Conservation (phyloP, 2,888 invertebrate genomes). For the Rutpela maculata region DNA sequence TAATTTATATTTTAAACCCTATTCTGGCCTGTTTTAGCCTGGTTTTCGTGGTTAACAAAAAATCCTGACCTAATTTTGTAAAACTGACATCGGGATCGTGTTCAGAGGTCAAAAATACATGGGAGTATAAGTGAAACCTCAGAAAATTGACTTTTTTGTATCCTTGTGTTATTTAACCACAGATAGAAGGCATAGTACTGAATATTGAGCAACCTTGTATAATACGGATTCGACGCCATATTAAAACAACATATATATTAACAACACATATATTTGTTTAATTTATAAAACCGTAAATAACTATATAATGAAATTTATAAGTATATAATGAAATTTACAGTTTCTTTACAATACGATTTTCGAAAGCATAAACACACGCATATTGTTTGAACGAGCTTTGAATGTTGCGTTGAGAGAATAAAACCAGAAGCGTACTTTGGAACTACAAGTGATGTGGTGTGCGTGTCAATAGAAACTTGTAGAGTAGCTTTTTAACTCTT, state of each 20-base stretch:
- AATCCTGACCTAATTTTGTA: too few relatives aligned
- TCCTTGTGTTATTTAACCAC: too few relatives aligned
- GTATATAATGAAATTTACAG: not conserved
- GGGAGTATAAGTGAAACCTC: too few relatives aligned
- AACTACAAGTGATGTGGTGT: too few relatives aligned
- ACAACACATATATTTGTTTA: not conserved
- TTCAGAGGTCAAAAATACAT: too few relatives aligned
- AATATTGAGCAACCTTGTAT: not conserved
- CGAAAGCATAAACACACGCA: not conserved
- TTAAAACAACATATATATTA: not conserved
- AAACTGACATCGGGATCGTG: too few relatives aligned
- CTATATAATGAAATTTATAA: not conserved
- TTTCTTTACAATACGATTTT: not conserved
- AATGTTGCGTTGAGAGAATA: conserved; percentile 3
- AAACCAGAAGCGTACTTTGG: conserved; percentile 15
- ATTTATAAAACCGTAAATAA: not conserved
- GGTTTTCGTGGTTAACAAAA: too few relatives aligned
- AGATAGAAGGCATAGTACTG: not conserved
- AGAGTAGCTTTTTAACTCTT: conserved; percentile 17
- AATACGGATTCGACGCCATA: not conserved
- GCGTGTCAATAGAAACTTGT: conserved; percentile 21
- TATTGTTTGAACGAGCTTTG: conserved; percentile 20
- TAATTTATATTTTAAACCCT: too few relatives aligned
- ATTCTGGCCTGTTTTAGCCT: too few relatives aligned
- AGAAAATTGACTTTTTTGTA: too few relatives aligned